Percentiles rank a stretch among this genome's conserved stretches.
Conservation (phyloP, 2,888 invertebrate genomes). For the Drosophila trichaetosa region DNA sequence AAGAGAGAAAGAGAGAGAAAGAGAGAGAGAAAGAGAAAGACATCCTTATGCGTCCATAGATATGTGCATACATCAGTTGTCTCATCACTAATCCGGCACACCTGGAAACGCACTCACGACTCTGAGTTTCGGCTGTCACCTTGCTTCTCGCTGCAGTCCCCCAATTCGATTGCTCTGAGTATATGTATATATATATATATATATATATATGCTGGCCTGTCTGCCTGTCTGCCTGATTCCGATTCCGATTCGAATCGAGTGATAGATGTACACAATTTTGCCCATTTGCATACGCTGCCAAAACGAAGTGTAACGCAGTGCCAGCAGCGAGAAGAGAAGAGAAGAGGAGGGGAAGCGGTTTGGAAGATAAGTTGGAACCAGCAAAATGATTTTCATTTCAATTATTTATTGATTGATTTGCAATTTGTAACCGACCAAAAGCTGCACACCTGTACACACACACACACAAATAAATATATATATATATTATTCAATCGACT, state of each 20-base stretch:
- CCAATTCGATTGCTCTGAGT: constrained; percentile 13
- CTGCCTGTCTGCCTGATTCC: constrained; percentile 43
- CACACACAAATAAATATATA: constrained; percentile 3
- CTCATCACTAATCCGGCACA: constrained; percentile 68
- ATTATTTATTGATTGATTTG: constrained; percentile 82
- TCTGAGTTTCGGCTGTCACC: constrained; percentile 16
- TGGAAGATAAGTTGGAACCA: constrained; percentile 79
- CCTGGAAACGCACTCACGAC: constrained; percentile 60
- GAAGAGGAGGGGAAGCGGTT: constrained; percentile 2
- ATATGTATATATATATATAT: neutral
- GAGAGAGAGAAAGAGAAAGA: neutral
- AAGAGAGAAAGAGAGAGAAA: neutral
- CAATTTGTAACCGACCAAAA: constrained; percentile 82
- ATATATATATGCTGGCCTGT: constrained; percentile 13
- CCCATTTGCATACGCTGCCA: constrained; percentile 76
- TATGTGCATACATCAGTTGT: constrained; percentile 45
- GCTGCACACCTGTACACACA: constrained; percentile 74
- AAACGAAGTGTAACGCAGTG: constrained; percentile 58
- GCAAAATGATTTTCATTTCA: constrained; percentile 82
- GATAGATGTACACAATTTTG: constrained; percentile 80
- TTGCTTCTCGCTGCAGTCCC: neutral
- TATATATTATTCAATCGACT: constrained; percentile 68
- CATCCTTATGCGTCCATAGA: constrained; percentile 14
- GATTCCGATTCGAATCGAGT: constrained; percentile 68
- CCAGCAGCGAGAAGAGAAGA: neutral